These are phyloP conservation scores for Fragum sueziense DNA, from an alignment of 2,888 invertebrate species.

Conservation along the genomic window DNA sequence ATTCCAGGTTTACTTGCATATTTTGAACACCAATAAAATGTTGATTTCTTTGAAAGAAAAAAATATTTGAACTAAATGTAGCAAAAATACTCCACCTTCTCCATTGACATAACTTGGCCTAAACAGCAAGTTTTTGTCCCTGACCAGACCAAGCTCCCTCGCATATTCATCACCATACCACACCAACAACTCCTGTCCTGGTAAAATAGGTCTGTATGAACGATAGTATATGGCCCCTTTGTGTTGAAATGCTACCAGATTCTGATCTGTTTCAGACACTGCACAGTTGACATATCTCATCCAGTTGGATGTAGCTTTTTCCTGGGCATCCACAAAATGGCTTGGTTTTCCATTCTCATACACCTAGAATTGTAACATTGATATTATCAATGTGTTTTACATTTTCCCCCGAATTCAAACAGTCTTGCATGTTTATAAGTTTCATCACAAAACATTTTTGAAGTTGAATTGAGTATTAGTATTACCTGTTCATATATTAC, in stretches of 20 bases:
- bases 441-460: too few relatives aligned
- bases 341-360: conserved; percentile 59
- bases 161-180: conserved; percentile 83
- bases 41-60: too few relatives aligned
- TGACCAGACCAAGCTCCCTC: conserved; percentile 76
- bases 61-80: too few relatives aligned
- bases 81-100: too few relatives aligned
- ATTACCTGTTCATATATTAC: too few relatives aligned
- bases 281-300: conserved; percentile 86
- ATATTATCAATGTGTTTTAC: too few relatives aligned
- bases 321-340: conserved; percentile 83
- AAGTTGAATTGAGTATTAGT: too few relatives aligned
- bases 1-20: too few relatives aligned
- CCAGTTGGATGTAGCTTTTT: conserved; percentile 84
- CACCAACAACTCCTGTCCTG: conserved; percentile 82
- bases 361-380: too few relatives aligned
- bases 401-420: too few relatives aligned
- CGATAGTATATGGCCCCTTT: conserved; percentile 84
- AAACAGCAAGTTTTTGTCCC: conserved; percentile 52
- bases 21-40: too few relatives aligned
- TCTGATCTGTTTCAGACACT: conserved; percentile 84
- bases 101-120: conserved; percentile 50
- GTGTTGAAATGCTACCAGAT: conserved; percentile 85
- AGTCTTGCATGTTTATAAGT: too few relatives aligned
- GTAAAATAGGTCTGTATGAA: conserved; percentile 69